Conservation (phyloP, 2,888 invertebrate genomes). For the Limnephilus lunatus region DNA sequence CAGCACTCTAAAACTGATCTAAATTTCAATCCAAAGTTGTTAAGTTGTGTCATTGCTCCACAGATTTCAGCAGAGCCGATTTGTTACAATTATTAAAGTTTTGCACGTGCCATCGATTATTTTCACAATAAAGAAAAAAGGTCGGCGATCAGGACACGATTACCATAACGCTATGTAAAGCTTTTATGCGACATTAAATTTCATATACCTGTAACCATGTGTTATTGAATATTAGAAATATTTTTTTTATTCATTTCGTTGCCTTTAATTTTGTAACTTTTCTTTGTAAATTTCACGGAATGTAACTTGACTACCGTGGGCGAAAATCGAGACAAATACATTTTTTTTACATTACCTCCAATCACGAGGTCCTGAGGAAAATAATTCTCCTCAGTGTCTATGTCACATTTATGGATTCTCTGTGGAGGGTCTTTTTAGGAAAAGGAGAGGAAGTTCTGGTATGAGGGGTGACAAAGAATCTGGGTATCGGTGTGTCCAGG, state of each 20-base stretch:
- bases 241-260: not conserved
- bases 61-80: not conserved
- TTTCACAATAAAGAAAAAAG: not conserved
- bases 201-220: not conserved
- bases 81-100: not conserved
- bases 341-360: too few relatives aligned
- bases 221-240: not conserved
- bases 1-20: not conserved
- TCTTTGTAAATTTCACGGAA: not conserved
- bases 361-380: too few relatives aligned
- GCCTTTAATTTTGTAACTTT: not conserved
- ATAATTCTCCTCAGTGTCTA: too few relatives aligned
- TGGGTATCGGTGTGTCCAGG: too few relatives aligned
- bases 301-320: too few relatives aligned
- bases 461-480: too few relatives aligned
- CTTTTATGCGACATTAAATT: not conserved
- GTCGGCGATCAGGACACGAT: not conserved
- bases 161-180: not conserved
- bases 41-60: not conserved
- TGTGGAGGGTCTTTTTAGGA: too few relatives aligned
- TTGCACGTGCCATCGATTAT: not conserved
- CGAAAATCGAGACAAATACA: too few relatives aligned
- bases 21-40: not conserved
- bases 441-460: too few relatives aligned
- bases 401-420: too few relatives aligned